Conservation (phyloP, 2,888 invertebrate genomes). For the Drosophila siamana region DNA sequence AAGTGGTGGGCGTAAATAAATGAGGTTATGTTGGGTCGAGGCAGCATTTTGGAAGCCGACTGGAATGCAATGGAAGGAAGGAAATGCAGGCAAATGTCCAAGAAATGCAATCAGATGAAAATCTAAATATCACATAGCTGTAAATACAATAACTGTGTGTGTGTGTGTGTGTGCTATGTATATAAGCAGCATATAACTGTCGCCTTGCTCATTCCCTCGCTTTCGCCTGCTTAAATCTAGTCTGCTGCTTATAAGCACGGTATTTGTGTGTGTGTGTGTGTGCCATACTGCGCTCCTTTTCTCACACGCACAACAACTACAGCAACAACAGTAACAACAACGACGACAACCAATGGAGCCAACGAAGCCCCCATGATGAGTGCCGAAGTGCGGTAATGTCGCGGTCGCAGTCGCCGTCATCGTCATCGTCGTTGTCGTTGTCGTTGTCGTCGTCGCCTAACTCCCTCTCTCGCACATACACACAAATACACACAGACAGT, state of each 20-base stretch:
- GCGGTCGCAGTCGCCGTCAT: constrained; percentile 36
- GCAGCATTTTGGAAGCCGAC: neutral
- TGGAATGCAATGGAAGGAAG: neutral
- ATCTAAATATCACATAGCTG: constrained; percentile 4
- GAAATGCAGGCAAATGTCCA: constrained; percentile 6
- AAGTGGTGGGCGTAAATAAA: constrained; percentile 2
- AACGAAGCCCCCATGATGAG: constrained; percentile 43
- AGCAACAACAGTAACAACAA: constrained; percentile 21
- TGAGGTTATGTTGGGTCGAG: constrained; percentile 11
- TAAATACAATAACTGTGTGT: neutral
- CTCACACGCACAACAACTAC: constrained; percentile 52
- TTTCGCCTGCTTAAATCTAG: constrained; percentile 13
- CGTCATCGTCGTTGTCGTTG: constrained; percentile 5
- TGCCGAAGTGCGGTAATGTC: constrained; percentile 64
- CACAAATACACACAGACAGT: constrained; percentile 9
- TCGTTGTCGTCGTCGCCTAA: neutral
- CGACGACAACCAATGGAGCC: constrained; percentile 56
- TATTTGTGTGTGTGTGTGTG: neutral
- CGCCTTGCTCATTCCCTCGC: constrained; percentile 3
- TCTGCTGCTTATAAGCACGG: constrained; percentile 6
- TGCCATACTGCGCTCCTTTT: constrained; percentile 57
- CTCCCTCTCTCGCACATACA: neutral
- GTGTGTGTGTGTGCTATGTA: neutral
- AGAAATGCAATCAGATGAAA: constrained; percentile 14
- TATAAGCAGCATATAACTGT: constrained; percentile 10